Evolutionary conservation across 2,888 invertebrate genomes (phyloP).

Genomic region (Gerris lacustris): DNA sequence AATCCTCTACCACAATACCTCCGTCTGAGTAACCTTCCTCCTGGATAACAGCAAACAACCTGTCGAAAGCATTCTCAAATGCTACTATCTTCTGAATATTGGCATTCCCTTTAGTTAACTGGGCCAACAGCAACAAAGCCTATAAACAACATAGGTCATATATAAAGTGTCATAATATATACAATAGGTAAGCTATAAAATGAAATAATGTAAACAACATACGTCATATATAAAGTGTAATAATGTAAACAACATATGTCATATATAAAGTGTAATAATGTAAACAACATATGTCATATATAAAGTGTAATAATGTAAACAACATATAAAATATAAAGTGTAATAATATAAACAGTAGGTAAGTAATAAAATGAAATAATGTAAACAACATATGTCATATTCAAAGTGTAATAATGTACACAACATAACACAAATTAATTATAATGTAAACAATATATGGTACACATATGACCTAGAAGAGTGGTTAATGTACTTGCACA

Average conservation of each 20-base stretch:
- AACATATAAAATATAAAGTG: slow-evolving; percentile 11
- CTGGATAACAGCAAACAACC: slow-evolving; percentile 80
- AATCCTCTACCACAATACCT: slow-evolving; percentile 97
- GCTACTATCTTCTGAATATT: slow-evolving; percentile 98
- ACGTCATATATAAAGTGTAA: background rate
- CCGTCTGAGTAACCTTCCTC: slow-evolving; percentile 89
- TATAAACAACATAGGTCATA: slow-evolving; percentile 32
- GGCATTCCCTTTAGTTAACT: slow-evolving; percentile 86
- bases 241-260: slow-evolving; percentile 9
- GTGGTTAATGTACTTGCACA: too few relatives aligned
- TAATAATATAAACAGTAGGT: background rate
- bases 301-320: slow-evolving; percentile 6
- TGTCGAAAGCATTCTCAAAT: slow-evolving; percentile 96
- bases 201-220: slow-evolving; percentile 11
- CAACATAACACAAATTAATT: too few relatives aligned
- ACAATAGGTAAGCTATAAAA: background rate
- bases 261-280: slow-evolving; percentile 4
- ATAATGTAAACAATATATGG: too few relatives aligned
- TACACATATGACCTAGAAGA: too few relatives aligned
- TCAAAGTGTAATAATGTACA: too few relatives aligned
- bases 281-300: slow-evolving; percentile 10
- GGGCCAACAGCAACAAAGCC: slow-evolving; percentile 75
- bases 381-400: slow-evolving; percentile 7
- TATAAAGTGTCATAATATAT: background rate
- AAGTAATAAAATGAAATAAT: too few relatives aligned